Evolutionary conservation across 2,113 vertebrate species (phyloP).

Genomic region (Paralichthys olivaceus): DNA sequence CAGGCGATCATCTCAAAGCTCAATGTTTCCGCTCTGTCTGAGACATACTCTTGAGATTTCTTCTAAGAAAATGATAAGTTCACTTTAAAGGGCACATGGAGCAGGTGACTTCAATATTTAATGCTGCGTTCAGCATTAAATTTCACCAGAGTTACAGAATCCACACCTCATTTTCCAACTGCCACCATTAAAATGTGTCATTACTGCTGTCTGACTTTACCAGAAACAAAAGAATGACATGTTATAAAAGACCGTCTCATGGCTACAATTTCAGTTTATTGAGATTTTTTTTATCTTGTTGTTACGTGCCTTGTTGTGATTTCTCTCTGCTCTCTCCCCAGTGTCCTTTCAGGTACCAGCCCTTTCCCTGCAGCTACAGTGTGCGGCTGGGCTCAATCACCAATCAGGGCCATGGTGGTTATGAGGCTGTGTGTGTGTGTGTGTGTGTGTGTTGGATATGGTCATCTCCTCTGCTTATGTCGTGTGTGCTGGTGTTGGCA

Average conservation of each 20-base stretch:
- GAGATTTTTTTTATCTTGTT: neutral
- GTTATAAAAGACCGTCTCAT: neutral
- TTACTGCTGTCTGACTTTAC: conserved; percentile 5
- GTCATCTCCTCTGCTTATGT: no score
- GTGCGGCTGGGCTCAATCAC: no score
- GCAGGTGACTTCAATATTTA: conserved; percentile 11
- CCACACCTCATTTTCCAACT: conserved; percentile 27
- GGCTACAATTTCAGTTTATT: neutral
- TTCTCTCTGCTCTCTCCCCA: no score
- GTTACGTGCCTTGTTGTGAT: no score
- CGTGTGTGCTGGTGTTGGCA: no score
- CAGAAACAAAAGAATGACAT: conserved; percentile 12
- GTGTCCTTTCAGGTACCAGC: no score
- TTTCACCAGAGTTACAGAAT: conserved; percentile 9
- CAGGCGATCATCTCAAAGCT: conserved; percentile 63
- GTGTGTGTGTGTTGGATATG: no score
- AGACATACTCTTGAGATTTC: conserved; percentile 49
- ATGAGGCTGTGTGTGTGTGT: no score
- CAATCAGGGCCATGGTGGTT: no score
- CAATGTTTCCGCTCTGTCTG: conserved; percentile 49
- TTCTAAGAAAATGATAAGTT: conserved; percentile 40
- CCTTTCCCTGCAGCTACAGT: no score
- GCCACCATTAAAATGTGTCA: conserved; percentile 1
- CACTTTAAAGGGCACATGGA: conserved; percentile 46
- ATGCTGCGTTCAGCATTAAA: no score